Evolutionary conservation across 2,113 vertebrate species (phyloP).

Genomic region (Megaptera novaeangliae): DNA sequence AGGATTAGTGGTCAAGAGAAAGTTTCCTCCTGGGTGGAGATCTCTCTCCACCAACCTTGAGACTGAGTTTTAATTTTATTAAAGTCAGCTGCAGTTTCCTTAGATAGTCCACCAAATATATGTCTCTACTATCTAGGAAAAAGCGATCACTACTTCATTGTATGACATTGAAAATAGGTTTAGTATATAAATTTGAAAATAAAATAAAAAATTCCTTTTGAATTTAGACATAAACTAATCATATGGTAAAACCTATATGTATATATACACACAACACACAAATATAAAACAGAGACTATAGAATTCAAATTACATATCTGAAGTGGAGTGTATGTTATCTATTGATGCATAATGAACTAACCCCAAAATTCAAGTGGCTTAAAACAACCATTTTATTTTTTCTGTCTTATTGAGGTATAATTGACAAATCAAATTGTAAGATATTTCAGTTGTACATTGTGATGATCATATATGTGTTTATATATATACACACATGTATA

Average conservation of each 20-base stretch:
- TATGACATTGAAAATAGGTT: background rate
- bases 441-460: background rate
- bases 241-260: background rate
- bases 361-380: background rate
- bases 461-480: background rate
- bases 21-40: background rate
- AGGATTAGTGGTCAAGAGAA: background rate
- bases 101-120: background rate
- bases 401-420: background rate
- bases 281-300: background rate
- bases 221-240: background rate
- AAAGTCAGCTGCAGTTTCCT: background rate
- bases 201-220: background rate
- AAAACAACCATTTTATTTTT: background rate
- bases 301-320: background rate
- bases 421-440: background rate
- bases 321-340: background rate
- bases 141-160: background rate
- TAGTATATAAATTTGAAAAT: background rate
- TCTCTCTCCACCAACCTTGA: background rate
- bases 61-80: background rate
- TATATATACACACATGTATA: background rate
- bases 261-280: background rate
- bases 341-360: background rate
- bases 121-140: background rate